Conservation (phyloP, 2,797 vertebrate genomes). For the Okamejei kenojei region DNA sequence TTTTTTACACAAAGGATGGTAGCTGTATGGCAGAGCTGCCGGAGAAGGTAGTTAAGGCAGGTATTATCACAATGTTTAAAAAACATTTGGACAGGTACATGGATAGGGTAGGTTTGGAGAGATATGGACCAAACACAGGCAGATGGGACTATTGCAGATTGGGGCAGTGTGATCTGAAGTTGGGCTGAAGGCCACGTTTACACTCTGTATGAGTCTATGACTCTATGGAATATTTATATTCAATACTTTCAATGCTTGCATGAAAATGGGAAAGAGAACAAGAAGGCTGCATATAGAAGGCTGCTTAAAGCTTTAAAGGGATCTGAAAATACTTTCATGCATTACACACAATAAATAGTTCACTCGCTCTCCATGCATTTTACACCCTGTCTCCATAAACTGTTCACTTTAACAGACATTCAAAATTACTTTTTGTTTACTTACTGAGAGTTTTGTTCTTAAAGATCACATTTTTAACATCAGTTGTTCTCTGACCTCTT, state of each 20-base stretch:
- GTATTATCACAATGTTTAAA: too few species aligned
- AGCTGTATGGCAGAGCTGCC: too few species aligned
- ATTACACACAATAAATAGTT: slow-evolving; percentile 11
- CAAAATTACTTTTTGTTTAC: slow-evolving; percentile 5
- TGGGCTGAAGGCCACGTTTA: too few species aligned
- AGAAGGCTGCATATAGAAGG: neutral
- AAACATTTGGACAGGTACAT: too few species aligned
- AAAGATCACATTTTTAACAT: slow-evolving; percentile 43
- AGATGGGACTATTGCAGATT: too few species aligned
- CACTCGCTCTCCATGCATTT: neutral
- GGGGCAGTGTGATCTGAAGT: too few species aligned
- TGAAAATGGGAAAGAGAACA: neutral
- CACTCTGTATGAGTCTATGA: too few species aligned
- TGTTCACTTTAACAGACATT: neutral
- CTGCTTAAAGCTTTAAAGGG: neutral
- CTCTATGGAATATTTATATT: slow-evolving; percentile 2
- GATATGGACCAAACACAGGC: too few species aligned
- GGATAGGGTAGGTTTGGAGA: too few species aligned
- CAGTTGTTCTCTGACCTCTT: slow-evolving; percentile 42
- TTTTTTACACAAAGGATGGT: too few species aligned
- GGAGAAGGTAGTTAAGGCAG: too few species aligned
- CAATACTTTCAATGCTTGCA: neutral
- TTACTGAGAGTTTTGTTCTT: neutral
- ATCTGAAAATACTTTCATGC: slow-evolving; percentile 18
- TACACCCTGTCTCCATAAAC: neutral